Conservation (phyloP, 2,113 vertebrate genomes). For the Benitochromis conjunctus region DNA sequence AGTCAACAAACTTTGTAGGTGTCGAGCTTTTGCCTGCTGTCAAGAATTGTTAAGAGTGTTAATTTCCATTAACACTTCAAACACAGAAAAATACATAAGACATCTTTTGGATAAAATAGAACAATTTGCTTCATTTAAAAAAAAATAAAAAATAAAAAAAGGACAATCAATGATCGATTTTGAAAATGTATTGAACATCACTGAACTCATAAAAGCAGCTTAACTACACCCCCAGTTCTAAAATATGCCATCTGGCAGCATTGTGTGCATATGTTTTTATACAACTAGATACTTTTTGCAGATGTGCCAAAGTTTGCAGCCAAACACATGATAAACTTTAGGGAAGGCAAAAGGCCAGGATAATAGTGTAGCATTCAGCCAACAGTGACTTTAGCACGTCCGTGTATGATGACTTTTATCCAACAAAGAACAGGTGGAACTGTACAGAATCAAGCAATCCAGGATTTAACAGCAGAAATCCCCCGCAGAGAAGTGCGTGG, state of each 20-base stretch:
- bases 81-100: background rate
- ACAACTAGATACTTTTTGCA: background rate
- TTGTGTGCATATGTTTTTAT: background rate
- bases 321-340: background rate
- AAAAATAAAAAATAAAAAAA: background rate
- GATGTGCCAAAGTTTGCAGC: constrained; percentile 1
- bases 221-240: background rate
- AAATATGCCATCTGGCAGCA: constrained; percentile 1
- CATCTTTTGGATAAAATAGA: background rate
- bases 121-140: background rate
- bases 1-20: background rate
- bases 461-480: background rate
- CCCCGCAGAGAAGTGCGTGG: background rate
- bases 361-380: constrained; percentile 4
- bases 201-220: background rate
- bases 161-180: background rate
- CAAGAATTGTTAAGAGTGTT: background rate
- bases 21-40: background rate
- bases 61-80: background rate
- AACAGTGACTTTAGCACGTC: background rate
- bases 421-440: background rate
- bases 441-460: background rate
- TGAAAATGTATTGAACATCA: background rate
- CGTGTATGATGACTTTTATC: background rate
- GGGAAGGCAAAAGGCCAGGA: constrained; percentile 2